Percentiles rank a stretch among this genome's conserved stretches.
Conservation (phyloP, 2,888 invertebrate genomes). For the Allacma fusca region DNA sequence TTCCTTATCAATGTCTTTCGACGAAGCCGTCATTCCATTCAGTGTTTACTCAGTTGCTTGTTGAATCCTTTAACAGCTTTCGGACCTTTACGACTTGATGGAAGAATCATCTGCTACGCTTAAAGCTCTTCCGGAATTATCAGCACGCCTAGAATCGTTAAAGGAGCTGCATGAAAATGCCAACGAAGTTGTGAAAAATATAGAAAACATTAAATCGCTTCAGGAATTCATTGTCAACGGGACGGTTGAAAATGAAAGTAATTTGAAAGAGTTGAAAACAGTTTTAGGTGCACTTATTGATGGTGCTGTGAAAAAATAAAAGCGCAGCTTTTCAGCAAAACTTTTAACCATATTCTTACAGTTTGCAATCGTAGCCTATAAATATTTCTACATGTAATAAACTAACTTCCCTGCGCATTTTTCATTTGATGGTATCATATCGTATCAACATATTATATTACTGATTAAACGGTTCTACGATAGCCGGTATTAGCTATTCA, state of each 20-base stretch:
- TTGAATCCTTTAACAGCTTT: slow-evolving; percentile 70
- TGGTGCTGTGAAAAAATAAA: slow-evolving; percentile 21
- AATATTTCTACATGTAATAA: no score
- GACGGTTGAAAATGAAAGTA: slow-evolving; percentile 57
- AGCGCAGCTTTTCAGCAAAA: background rate
- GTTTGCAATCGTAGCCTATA: no score
- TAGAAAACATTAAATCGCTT: slow-evolving; percentile 56
- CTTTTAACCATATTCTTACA: no score
- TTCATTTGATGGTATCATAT: no score
- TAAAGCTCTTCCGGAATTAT: slow-evolving; percentile 78
- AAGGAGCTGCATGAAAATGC: slow-evolving; percentile 79
- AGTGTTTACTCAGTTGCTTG: background rate
- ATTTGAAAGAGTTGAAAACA: slow-evolving; percentile 51
- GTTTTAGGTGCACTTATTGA: slow-evolving; percentile 35
- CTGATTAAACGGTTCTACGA: no score
- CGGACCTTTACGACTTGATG: slow-evolving; percentile 84
- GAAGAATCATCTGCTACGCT: slow-evolving; percentile 85
- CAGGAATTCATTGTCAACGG: slow-evolving; percentile 59
- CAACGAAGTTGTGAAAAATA: slow-evolving; percentile 57
- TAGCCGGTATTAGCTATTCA: no score
- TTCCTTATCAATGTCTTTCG: background rate
- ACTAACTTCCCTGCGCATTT: no score
- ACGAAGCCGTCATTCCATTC: background rate
- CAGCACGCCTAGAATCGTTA: slow-evolving; percentile 85
- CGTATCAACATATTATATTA: no score